Evolutionary conservation across 2,113 vertebrate genomes (phyloP), one percentile per base, ranked within the genome.

Genomic region (Tiliqua scincoides): DNA sequence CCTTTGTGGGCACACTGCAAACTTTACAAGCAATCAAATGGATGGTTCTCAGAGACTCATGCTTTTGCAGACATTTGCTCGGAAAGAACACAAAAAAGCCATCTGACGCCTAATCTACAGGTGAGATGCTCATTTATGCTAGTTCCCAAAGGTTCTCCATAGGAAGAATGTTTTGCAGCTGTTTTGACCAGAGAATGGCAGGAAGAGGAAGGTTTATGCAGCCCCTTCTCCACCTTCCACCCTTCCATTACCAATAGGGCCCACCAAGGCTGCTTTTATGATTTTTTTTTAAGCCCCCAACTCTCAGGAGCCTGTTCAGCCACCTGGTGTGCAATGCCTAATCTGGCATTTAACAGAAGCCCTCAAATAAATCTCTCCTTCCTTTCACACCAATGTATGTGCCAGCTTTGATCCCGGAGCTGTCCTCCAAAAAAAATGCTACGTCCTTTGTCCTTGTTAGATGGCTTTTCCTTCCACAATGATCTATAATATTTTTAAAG

Each of bases 401-500:
- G 85, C 65, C 67, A 88, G 11, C 76, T 93, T 27, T 87, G 72
- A 72, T 67, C 30, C 80, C 40, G 0, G 10, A 25, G 32, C 30
- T 30, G 72, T 78, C 15, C 54, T 4, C 2, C n/a, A n/a, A n/a
- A 20, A 80, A 25, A 18, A 52, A 86, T 77, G 3, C n/a, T 37
- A 23, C 72, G 52, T 30, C 43, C 0, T 37, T 37, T 65, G 79
- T 80, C 63, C 87, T 14, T 43, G 15, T 75, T 81, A 30, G 65
- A 14, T 20, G 59, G 80, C 0, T 79, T 62, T 92, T 90, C 63
- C 93, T 82, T 40, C 67, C 74, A 76, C 75, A 85, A 77, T 88
- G 43, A 35, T 72, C 52, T 67, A 85, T 21, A 52, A 48, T 37
- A 87, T 54, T 62, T 84, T 90, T 84, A 84, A 54, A 87, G 85